These are phyloP conservation scores for Mirza zaza DNA, from an alignment of 2,113 vertebrate genomes.

Conservation along the genomic window DNA sequence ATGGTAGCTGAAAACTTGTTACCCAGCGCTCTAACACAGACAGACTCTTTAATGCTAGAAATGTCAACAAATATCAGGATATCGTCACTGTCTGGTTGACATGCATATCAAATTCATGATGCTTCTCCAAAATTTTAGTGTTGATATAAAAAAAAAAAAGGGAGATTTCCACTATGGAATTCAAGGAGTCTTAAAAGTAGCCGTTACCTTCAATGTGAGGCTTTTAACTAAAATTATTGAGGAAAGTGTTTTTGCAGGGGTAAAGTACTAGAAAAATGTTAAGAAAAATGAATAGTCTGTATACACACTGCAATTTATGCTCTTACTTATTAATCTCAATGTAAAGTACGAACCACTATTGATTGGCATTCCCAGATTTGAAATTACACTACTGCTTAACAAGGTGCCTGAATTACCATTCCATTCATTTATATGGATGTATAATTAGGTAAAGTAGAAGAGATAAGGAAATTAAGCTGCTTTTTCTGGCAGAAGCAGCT, in stretches of 20 bases:
- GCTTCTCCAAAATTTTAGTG: not conserved
- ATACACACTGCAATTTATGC: not conserved
- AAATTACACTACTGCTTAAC: not conserved
- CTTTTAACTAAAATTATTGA: constrained; percentile 14
- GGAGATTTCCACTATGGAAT: not conserved
- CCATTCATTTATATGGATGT: not conserved
- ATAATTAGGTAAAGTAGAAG: not conserved
- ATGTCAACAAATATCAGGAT: not conserved
- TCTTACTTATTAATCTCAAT: not conserved
- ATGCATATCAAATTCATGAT: not conserved
- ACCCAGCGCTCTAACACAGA: not conserved
- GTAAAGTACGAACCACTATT: not conserved
- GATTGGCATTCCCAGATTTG: not conserved
- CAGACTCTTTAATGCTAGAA: not conserved
- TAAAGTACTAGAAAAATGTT: not conserved
- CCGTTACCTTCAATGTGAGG: not conserved
- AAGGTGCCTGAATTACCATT: not conserved
- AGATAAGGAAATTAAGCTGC: not conserved
- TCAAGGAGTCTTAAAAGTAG: not conserved
- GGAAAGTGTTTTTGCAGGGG: not conserved
- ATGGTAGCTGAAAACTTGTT: not conserved
- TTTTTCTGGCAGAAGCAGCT: not conserved
- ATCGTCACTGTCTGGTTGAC: not conserved
- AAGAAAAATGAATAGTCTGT: not conserved
- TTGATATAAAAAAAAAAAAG: not conserved